Evolutionary conservation across 1,140 invertebrate species (phyloP), one percentile per base, ranked within the genome.

Genomic region (Vanessa tameamea): DNA sequence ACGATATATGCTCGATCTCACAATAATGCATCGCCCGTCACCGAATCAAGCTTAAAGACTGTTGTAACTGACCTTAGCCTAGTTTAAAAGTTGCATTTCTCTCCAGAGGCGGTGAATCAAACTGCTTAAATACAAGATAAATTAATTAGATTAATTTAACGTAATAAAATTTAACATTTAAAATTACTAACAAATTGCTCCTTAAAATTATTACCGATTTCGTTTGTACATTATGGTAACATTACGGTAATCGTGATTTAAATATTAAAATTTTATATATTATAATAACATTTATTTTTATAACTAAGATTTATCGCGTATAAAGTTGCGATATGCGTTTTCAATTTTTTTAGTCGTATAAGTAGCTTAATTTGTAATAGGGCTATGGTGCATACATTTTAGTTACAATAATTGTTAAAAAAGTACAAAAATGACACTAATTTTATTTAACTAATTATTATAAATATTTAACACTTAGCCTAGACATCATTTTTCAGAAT

Each of bases 51-150:
- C 55, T 59, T 63, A 78, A 80, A 61, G 47, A 69, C 20, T 64
- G 50, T 50, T 59, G 26, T 14, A 68, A 89, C 87, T 87, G 79
- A 89, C 87, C 87, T 88, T 87, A 80, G 66, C 81, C 81, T 82
- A 84, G 64, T 71, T 76, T 64, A 74, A 69, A 50, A 78, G 71
- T 68, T 61, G 70, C 37, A 43, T 65, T 51, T 83, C 79, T 83
- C 83, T 81, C 82, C 83, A 87, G 78, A 82, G 66, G 78, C 73
- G 79, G 70, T 83, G 83, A 78, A 82, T 75, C 75, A 85, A 77
- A 84, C 84, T 84, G 87, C 82, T 80, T 78, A 68, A 80, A 84
- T 80, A 80, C 68, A 85, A 79, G 69, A 82, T 55, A 78, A 78
- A 72, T 51, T 71, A 66, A 71, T 75, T 75, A 70, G 3, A 6